These are phyloP conservation scores for Heliocidaris tuberculata DNA, from an alignment of 35 echinoderm and acorn worm genomes.

Conservation along the genomic window DNA sequence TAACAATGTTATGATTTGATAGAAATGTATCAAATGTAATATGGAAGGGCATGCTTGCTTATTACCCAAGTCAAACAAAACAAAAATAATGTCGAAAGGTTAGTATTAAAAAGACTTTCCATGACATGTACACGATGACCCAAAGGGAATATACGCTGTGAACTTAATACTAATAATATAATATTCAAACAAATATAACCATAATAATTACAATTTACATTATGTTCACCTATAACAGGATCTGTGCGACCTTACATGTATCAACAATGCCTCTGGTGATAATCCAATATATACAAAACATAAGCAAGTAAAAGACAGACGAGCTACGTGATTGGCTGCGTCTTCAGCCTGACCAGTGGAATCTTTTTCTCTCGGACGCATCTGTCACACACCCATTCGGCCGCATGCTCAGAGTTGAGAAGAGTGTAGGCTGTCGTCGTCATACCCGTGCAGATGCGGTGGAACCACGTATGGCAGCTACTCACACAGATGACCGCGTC, in stretches of 20 bases:
- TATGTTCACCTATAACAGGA: neutral
- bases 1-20: too few relatives aligned
- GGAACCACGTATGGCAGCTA: slow-evolving; percentile 86
- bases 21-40: neutral
- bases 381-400: slow-evolving; percentile 92
- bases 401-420: slow-evolving; percentile 74
- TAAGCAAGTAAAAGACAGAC: neutral
- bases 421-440: slow-evolving; percentile 78
- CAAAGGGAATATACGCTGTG: neutral
- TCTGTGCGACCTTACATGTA: neutral
- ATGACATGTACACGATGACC: neutral
- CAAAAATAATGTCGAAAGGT: neutral
- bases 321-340: slow-evolving; percentile 64
- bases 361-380: slow-evolving; percentile 87
- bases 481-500: slow-evolving; percentile 87
- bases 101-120: neutral
- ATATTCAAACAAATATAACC: neutral
- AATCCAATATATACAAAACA: slow-evolving; percentile 53
- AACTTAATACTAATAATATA: neutral
- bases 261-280: slow-evolving; percentile 16
- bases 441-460: slow-evolving; percentile 80
- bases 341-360: slow-evolving; percentile 69
- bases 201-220: neutral
- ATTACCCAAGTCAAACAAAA: neutral
- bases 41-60: neutral